Evolutionary conservation across 2,888 invertebrate genomes (phyloP), one percentile per base, ranked within the genome.

Genomic region (Andrena dorsata): DNA sequence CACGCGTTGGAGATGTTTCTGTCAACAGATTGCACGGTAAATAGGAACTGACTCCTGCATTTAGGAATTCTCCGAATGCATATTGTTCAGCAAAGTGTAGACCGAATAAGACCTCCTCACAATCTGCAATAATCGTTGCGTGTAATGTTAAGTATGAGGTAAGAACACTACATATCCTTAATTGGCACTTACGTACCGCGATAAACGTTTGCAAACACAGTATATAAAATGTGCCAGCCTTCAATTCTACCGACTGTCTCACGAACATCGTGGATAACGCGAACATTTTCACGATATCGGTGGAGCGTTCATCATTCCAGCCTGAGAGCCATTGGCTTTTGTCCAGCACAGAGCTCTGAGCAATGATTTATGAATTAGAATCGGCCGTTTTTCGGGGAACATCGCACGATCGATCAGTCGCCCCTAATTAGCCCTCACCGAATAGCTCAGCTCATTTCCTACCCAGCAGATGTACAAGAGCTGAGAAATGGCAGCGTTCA

Each of bases 391-490:
- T 30, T 13, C 6, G 1, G 23, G 23, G n/a, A 58, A 41, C 32
- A n/a, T 1, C 1, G 2, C 7, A 0, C 16, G 32, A 80, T 71
- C 53, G 41, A 79, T 28, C 64, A 10, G 28, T 16, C 32, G 16
- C 35, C 26, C 2, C 20, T 47, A 41, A 76, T 71, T 60, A 41
- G 60, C 8, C 32, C 83, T 87, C 64, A 90, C 91, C 86, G 90
- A 86, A 49, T 89, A 77, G 16, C 80, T 88, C 69, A 92, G 56
- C 70, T 91, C 89, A 65, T 92, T 92, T 20, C 91, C 92, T 49
- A 87, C 41, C 92, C 91, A 92, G 66, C 91, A 92, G 74, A 88
- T 82, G 64, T 88, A 91, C 23, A 90, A 76, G 23, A 92, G 82
- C 63, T 92, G 91, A n/a, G 88, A 86, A 20, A 89, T 61, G 1